These are phyloP conservation scores for Silurus lanzhouensis DNA, from an alignment of 2,797 vertebrate genomes.

Conservation along the genomic window DNA sequence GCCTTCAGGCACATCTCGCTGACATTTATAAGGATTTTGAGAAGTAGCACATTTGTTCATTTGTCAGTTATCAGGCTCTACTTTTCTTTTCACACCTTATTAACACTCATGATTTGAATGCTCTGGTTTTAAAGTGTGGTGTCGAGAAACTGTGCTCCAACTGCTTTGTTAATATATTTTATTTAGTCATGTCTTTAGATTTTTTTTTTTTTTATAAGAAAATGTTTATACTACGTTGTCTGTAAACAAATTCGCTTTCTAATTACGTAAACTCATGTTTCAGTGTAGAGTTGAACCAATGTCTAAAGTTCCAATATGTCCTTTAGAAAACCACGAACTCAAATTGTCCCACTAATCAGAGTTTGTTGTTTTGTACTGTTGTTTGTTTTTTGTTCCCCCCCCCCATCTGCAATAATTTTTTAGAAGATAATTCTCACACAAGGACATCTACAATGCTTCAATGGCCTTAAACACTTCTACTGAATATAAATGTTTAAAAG, in stretches of 20 bases:
- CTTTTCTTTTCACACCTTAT: background rate
- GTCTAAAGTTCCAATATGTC: background rate
- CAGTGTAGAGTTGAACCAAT: background rate
- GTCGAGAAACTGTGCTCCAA: background rate
- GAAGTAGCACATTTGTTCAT: background rate
- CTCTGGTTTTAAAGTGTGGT: background rate
- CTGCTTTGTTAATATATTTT: constrained; percentile 8
- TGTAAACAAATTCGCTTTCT: background rate
- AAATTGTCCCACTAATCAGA: background rate
- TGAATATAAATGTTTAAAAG: background rate
- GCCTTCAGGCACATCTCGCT: background rate
- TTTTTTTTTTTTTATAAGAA: background rate
- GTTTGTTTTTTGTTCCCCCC: background rate
- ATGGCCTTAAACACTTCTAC: background rate
- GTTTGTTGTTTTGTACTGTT: background rate
- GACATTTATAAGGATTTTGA: background rate
- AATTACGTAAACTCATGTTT: background rate
- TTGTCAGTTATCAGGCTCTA: background rate
- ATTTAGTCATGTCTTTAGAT: background rate
- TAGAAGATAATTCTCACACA: background rate
- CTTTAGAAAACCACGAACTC: background rate
- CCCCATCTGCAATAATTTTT: background rate
- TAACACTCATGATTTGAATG: background rate
- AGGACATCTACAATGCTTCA: background rate
- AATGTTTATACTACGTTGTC: background rate